A percentile compares a stretch with the other conserved stretches of the same genome.
phyloP scores from a whole-genome alignment of 2,113 vertebrate species.

The Isurus oxyrinchus region DNA sequence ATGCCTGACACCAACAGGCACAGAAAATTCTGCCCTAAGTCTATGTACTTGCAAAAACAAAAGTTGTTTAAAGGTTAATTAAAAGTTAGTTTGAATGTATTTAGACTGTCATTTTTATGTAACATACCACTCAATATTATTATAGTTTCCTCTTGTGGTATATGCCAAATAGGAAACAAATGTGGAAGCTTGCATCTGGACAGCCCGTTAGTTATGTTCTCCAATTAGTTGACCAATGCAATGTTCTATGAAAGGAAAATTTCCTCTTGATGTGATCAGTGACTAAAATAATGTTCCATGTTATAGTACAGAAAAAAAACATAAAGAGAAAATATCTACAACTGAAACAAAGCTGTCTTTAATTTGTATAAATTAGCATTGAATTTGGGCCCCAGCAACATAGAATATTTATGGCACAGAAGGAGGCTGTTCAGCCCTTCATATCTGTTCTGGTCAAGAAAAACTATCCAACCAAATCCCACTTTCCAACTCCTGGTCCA shows the following conservation, averaged over 20 bases:
- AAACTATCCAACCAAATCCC: neutral
- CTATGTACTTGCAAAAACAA: neutral
- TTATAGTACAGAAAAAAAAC: neutral
- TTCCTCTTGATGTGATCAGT: neutral
- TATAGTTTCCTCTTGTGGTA: neutral
- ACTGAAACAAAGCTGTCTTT: neutral
- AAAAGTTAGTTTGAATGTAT: neutral
- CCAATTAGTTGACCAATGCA: neutral
- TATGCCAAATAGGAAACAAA: neutral
- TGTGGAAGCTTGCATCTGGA: neutral
- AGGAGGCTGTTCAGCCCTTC: neutral
- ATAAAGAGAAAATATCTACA: neutral
- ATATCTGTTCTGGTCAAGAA: too few species aligned
- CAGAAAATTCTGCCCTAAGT: neutral
- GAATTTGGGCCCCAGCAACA: neutral
- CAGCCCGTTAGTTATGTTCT: neutral
- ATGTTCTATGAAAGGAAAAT: slow-evolving; percentile 6
- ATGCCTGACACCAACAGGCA: too few species aligned
- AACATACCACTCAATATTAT: neutral
- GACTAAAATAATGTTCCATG: neutral
- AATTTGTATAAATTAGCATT: neutral
- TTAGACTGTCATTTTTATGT: neutral
- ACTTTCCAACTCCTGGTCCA: neutral
- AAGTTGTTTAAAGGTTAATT: neutral
- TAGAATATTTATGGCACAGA: neutral